phyloP scores from a whole-genome alignment of 2,113 vertebrate species.

The Indicator maculatus region DNA sequence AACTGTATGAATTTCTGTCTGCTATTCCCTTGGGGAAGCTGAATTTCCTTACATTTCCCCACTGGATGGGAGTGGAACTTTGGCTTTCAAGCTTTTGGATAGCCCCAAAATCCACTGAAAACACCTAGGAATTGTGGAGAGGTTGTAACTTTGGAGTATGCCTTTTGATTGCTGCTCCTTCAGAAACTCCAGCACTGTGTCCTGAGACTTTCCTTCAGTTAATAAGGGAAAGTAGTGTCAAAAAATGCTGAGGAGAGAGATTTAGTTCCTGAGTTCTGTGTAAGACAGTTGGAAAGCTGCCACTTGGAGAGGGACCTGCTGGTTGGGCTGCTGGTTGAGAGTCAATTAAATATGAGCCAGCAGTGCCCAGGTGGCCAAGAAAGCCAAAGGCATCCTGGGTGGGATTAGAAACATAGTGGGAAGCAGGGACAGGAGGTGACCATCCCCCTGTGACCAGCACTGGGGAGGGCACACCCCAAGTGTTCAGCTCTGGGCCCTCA shows the following conservation, averaged over 20 bases:
- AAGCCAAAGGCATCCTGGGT: no score
- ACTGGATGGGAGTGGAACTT: background rate
- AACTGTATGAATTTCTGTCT: background rate
- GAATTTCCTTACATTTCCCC: background rate
- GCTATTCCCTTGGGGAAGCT: background rate
- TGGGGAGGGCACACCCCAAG: no score
- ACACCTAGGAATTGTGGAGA: background rate
- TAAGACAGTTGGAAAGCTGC: background rate
- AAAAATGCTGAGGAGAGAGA: background rate
- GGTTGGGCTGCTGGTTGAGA: no score
- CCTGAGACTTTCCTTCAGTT: background rate
- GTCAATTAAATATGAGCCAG: no score
- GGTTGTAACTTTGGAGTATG: accelerated
- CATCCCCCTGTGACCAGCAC: no score
- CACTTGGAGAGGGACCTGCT: no score
- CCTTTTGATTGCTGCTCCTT: background rate
- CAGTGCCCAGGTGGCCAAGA: no score
- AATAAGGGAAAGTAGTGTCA: background rate
- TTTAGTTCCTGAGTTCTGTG: background rate
- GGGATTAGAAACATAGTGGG: no score
- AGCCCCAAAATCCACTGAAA: background rate
- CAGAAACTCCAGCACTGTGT: background rate
- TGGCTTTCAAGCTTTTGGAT: background rate
- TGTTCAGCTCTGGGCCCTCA: no score
- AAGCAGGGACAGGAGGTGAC: no score